phyloP scores from a whole-genome alignment of 2,113 vertebrate genomes.

The Columba livia region DNA sequence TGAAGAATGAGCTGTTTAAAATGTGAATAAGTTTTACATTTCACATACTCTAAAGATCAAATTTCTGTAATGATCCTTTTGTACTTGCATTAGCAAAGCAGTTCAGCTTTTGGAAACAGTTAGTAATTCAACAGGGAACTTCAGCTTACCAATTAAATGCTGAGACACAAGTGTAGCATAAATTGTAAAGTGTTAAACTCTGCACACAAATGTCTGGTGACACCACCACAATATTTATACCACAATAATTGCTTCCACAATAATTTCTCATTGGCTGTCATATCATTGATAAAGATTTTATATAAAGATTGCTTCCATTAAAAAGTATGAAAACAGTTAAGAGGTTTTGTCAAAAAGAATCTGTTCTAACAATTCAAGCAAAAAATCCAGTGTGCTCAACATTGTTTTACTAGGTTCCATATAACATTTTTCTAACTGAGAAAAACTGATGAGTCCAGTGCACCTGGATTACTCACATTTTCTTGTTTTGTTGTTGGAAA shows the following conservation, averaged over 20 bases:
- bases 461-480: background rate
- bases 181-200: background rate
- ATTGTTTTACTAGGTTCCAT: background rate
- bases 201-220: background rate
- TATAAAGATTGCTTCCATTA: background rate
- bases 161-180: background rate
- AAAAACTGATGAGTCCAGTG: background rate
- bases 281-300: background rate
- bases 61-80: background rate
- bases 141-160: background rate
- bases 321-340: background rate
- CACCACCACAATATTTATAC: background rate
- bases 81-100: background rate
- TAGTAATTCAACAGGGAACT: background rate
- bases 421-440: background rate
- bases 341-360: background rate
- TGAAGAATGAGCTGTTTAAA: background rate
- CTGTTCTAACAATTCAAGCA: background rate
- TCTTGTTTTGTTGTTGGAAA: background rate
- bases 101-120: background rate
- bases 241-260: background rate
- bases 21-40: background rate
- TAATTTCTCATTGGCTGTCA: background rate
- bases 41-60: background rate
- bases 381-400: accelerated